phyloP scores from a whole-genome alignment of 2,888 invertebrate genomes.

The Dasypolia templi region DNA sequence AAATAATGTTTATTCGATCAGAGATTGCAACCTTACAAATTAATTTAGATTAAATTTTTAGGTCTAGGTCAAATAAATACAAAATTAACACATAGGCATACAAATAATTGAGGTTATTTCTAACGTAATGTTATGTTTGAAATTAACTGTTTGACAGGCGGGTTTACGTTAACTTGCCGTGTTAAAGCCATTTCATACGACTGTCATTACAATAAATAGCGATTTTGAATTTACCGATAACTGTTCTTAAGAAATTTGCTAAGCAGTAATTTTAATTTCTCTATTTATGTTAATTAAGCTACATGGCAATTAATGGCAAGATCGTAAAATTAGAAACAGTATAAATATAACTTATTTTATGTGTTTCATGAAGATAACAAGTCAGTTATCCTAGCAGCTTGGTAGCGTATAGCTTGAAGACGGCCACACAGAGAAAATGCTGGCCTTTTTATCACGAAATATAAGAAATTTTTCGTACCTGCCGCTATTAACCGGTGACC shows the following conservation, averaged over 20 bases:
- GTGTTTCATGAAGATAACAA: constrained; percentile 4
- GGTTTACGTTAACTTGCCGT: not conserved
- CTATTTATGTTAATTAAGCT: not conserved
- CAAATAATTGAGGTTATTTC: not conserved
- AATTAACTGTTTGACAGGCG: not conserved
- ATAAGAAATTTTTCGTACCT: not conserved
- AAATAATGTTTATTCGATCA: not conserved
- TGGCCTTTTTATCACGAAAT: constrained; percentile 2
- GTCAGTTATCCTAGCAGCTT: not conserved
- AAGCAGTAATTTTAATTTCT: not conserved
- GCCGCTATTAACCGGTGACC: not conserved
- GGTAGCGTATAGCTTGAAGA: not conserved
- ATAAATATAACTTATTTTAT: constrained; percentile 14
- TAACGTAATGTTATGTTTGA: not conserved
- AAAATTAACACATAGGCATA: not conserved
- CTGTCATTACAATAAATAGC: not conserved
- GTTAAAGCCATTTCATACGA: not conserved
- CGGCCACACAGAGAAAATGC: not conserved
- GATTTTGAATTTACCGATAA: not conserved
- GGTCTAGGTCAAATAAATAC: no score
- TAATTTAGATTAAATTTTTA: not conserved
- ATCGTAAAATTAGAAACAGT: constrained; percentile 7
- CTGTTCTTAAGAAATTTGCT: not conserved
- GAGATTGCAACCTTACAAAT: not conserved
- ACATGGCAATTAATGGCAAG: not conserved